phyloP scores from a whole-genome alignment of 1,140 invertebrate species.

The Ephestia elutella region DNA sequence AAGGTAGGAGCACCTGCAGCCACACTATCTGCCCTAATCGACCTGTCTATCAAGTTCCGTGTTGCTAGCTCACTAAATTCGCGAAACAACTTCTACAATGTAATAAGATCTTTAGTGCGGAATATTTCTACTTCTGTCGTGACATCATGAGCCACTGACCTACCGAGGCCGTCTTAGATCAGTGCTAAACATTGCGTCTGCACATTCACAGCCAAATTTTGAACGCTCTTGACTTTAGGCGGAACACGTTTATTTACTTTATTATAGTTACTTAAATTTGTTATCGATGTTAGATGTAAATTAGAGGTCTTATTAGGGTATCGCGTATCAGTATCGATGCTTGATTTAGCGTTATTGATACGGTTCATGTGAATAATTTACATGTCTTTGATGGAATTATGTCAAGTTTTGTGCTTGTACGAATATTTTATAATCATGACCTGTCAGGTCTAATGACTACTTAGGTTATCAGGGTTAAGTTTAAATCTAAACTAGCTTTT shows the following conservation, averaged over 20 bases:
- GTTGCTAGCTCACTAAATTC: no score
- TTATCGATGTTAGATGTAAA: background rate
- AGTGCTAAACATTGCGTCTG: conserved; percentile 27
- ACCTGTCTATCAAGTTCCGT: no score
- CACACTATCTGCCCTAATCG: no score
- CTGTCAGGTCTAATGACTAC: no score
- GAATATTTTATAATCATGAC: no score
- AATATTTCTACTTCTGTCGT: conserved; percentile 40
- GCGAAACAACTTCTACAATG: no score
- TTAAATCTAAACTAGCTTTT: background rate
- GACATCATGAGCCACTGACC: conserved; percentile 47
- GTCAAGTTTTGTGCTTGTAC: background rate
- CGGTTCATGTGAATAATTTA: background rate
- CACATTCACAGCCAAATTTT: conserved; percentile 26
- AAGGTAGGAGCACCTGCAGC: no score
- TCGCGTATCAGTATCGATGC: background rate
- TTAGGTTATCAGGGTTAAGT: background rate
- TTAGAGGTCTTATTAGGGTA: conserved; percentile 1
- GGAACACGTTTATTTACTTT: conserved; percentile 3
- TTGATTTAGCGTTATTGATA: background rate
- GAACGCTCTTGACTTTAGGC: conserved; percentile 11
- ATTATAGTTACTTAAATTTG: background rate
- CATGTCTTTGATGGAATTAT: background rate
- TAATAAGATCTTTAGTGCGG: no score
- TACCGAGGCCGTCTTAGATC: conserved; percentile 36